phyloP scores from a whole-genome alignment of 2,797 vertebrate species.

The Sarcophilus harrisii region DNA sequence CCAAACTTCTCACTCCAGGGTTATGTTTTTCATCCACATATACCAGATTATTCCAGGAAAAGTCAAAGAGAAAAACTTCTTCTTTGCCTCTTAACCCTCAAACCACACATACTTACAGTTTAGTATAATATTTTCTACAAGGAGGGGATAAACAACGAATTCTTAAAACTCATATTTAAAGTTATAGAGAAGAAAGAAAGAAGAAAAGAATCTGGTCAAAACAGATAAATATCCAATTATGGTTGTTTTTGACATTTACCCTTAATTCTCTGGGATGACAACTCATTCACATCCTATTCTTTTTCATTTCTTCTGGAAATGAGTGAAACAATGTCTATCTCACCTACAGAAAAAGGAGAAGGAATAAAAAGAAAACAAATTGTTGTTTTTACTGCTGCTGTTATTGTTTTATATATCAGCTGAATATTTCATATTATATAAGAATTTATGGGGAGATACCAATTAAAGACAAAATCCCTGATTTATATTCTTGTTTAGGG shows the following conservation, averaged over 20 bases:
- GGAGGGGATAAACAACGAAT: background rate
- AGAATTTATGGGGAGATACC: background rate
- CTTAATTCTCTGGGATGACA: background rate
- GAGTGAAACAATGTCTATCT: background rate
- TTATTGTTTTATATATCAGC: background rate
- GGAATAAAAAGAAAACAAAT: background rate
- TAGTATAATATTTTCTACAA: background rate
- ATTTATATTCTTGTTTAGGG: background rate
- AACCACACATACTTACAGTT: background rate
- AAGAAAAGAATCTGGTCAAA: background rate
- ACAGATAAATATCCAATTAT: background rate
- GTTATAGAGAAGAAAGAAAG: background rate
- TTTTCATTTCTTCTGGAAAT: background rate
- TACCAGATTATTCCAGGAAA: background rate
- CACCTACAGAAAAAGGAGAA: background rate
- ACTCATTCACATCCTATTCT: background rate
- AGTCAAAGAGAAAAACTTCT: background rate
- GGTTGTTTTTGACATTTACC: background rate
- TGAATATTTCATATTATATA: background rate
- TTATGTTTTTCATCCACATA: slow-evolving; percentile 38
- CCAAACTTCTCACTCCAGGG: background rate
- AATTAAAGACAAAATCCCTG: background rate
- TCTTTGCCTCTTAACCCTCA: background rate
- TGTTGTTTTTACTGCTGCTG: background rate
- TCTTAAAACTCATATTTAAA: background rate